These are phyloP conservation scores for Xenopus tropicalis DNA, from an alignment of 2,113 vertebrate genomes.

Conservation along the genomic window DNA sequence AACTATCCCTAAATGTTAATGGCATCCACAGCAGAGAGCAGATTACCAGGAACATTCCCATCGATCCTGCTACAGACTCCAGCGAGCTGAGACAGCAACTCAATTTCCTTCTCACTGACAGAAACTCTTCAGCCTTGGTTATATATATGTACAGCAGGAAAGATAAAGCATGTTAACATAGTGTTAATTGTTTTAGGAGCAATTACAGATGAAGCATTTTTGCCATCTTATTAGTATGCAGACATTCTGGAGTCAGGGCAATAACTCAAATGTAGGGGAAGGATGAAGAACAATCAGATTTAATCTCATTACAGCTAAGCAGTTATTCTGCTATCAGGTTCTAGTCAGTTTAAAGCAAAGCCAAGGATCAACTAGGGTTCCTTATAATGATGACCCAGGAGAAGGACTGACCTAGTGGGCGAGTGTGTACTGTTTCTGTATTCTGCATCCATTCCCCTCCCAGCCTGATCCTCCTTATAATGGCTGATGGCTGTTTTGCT, in stretches of 20 bases:
- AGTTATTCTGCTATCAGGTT: background rate
- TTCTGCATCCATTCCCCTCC: background rate
- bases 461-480: background rate
- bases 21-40: too few relatives aligned
- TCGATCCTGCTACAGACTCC: too few relatives aligned
- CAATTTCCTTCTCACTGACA: too few relatives aligned
- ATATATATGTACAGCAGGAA: too few relatives aligned
- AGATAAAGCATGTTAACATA: slow-evolving; percentile 6
- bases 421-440: background rate
- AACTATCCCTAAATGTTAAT: too few relatives aligned
- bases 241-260: slow-evolving; percentile 32
- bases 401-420: slow-evolving; percentile 3
- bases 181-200: slow-evolving; percentile 14
- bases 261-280: background rate
- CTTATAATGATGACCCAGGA: background rate
- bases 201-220: slow-evolving; percentile 9
- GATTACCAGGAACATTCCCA: too few relatives aligned
- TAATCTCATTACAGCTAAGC: background rate
- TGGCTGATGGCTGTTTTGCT: slow-evolving; percentile 5
- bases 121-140: too few relatives aligned
- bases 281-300: slow-evolving; percentile 4
- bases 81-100: too few relatives aligned
- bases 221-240: slow-evolving; percentile 25
- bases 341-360: background rate
- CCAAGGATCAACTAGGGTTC: background rate